These are phyloP conservation scores for Neogobius melanostomus DNA, from an alignment of 2,113 vertebrate genomes.

Conservation along the genomic window DNA sequence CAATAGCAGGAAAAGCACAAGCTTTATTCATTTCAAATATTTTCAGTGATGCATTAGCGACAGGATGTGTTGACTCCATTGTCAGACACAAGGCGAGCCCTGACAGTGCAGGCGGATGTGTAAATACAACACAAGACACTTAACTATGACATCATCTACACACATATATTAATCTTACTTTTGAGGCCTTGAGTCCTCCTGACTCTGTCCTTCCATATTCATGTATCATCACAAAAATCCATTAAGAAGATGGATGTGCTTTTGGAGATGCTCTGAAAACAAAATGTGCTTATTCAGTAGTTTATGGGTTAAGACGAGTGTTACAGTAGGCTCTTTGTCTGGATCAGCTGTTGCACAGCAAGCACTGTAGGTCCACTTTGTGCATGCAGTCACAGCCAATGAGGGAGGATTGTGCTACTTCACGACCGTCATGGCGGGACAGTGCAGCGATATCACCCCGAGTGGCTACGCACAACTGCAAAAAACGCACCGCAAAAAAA, in stretches of 20 bases:
- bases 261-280: conserved; percentile 65
- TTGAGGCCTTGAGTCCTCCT: conserved; percentile 63
- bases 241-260: conserved; percentile 73
- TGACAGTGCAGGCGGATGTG: conserved; percentile 63
- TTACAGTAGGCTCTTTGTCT: conserved; percentile 67
- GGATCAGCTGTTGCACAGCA: conserved; percentile 43
- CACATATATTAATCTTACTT: conserved; percentile 77
- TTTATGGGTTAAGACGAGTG: conserved; percentile 66
- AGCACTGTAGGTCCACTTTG: neutral
- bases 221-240: conserved; percentile 40
- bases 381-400: too few species aligned
- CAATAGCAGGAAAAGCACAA: conserved; percentile 52
- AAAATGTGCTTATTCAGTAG: conserved; percentile 67
- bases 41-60: conserved; percentile 75
- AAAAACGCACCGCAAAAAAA: too few species aligned
- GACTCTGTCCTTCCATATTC: conserved; percentile 53
- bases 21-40: conserved; percentile 75
- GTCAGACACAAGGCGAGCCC: conserved; percentile 60
- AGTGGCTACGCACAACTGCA: too few species aligned
- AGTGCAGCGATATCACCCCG: too few species aligned
- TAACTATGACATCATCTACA: conserved; percentile 80
- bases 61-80: conserved; percentile 66
- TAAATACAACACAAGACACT: conserved; percentile 82
- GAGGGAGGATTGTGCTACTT: too few species aligned
- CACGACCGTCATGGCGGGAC: too few species aligned